phyloP scores from a whole-genome alignment of 2,888 invertebrate genomes.

The Hypsopygia costalis region DNA sequence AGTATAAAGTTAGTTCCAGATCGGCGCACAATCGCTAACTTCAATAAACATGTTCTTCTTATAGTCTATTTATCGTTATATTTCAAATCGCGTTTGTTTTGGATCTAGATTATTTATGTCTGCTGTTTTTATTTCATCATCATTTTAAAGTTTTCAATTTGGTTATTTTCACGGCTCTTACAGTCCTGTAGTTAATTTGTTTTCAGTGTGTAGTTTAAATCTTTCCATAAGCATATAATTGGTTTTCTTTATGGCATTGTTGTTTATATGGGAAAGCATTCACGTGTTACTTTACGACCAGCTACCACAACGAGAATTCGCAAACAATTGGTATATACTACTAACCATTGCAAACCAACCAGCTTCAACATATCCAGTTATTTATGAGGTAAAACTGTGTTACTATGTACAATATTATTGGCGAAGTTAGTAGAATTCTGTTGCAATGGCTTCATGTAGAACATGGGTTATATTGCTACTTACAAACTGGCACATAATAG shows the following conservation, averaged over 20 bases:
- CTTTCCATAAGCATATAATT: slow-evolving; percentile 66
- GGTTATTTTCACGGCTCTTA: neutral
- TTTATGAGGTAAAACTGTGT: slow-evolving; percentile 1
- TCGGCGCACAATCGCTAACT: neutral
- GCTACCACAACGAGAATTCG: slow-evolving; percentile 38
- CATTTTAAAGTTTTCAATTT: neutral
- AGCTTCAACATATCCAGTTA: neutral
- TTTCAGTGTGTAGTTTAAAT: slow-evolving; percentile 27
- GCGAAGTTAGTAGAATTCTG: neutral
- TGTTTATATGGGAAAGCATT: slow-evolving; percentile 54
- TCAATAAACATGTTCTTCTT: slow-evolving; percentile 12
- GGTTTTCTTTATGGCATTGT: slow-evolving; percentile 61
- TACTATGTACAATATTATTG: neutral
- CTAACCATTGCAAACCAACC: slow-evolving; percentile 2
- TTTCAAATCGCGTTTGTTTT: slow-evolving; percentile 7
- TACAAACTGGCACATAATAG: slow-evolving; percentile 43
- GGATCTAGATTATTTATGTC: neutral
- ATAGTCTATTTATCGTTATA: slow-evolving; percentile 9
- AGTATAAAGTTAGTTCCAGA: slow-evolving; percentile 8
- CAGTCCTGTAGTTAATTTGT: slow-evolving; percentile 7
- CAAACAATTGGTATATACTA: slow-evolving; percentile 20
- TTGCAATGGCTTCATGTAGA: slow-evolving; percentile 6
- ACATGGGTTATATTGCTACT: slow-evolving; percentile 33
- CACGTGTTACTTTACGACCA: slow-evolving; percentile 42
- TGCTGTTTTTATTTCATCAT: neutral